A percentile compares a stretch with the other conserved stretches of the same genome.
Evolutionary conservation across 1,140 invertebrate genomes (phyloP).

Genomic region (Pseudomyrmex cubaensis): DNA sequence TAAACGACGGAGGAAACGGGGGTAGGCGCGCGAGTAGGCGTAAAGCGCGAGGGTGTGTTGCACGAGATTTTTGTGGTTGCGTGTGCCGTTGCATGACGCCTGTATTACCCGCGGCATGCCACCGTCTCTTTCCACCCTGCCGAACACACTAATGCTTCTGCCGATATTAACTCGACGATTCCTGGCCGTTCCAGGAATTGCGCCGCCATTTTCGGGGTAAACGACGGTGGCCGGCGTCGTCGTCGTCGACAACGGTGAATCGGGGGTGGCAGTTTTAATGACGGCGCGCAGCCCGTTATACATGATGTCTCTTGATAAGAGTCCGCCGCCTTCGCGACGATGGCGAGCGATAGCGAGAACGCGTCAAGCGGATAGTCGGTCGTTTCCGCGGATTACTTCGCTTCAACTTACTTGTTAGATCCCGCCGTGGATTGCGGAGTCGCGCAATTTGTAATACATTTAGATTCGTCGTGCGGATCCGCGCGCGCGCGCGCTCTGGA

Average conservation of each 20-base stretch:
- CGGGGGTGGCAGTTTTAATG: conserved; percentile 54
- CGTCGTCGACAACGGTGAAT: conserved; percentile 1
- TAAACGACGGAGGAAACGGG: background rate
- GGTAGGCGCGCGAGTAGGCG: conserved; percentile 39
- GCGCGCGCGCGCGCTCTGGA: background rate
- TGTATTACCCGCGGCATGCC: conserved; percentile 68
- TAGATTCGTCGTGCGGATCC: conserved; percentile 2
- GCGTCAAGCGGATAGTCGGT: conserved; percentile 1
- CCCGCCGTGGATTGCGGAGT: background rate
- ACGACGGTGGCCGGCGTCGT: background rate
- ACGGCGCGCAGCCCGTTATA: conserved; percentile 33
- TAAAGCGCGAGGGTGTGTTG: conserved; percentile 64
- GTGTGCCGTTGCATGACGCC: conserved; percentile 72
- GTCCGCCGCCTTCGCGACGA: conserved; percentile 37
- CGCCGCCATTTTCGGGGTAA: conserved; percentile 69
- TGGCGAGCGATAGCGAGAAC: conserved; percentile 23
- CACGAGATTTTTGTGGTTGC: conserved; percentile 72
- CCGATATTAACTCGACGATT: conserved; percentile 73
- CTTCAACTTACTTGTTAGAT: background rate
- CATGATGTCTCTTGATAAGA: conserved; percentile 52
- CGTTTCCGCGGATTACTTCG: background rate
- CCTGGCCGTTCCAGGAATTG: conserved; percentile 67
- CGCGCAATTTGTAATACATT: conserved; percentile 54
- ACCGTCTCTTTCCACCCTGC: conserved; percentile 61
- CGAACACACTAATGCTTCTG: conserved; percentile 61